Base-by-base conservation (phyloP, 2,113 vertebrate species). In the Todiramphus chloris region DNA sequence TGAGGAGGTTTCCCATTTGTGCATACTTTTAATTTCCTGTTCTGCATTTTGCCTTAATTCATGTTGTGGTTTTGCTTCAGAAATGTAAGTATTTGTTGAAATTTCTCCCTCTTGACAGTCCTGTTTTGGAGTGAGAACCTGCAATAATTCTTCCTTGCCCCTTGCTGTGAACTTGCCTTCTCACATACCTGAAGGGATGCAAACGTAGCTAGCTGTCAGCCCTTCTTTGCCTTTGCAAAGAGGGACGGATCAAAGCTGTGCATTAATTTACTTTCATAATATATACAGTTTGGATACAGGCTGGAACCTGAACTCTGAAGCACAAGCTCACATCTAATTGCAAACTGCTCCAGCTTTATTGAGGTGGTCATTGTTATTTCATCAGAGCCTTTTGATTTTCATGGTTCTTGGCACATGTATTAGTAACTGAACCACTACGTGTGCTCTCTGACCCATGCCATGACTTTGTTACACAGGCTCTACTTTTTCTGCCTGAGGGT, bases 371-470 rank as follows among this genome's bases (percentile, higher is more conserved):
- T 67, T 16, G 0, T 59, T 93, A 83, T 69, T 93, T 73, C 81
- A 50, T 76, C 35, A 70, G 41, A 58, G 17, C n/a, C 44, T 83
- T 91, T 88, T 90, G 92, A 87, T 94, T 85, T 92, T 86, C 55
- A 28, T 44, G 70, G 19, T 73, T 87, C 68, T 85, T 83, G 56
- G 82, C 64, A 56, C 59, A 33, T 6, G 0, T n/a, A 30, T 63
- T 74, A 77, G 75, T 59, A 80, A 66, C 25, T 80, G 67, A 92
- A 67, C 46, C 24, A 28, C 44, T 0, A 5, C 0, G 0, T 63
- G 50, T 56, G 60, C 75, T 82, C 48, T 55, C 85, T 94, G 83
- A 66, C 41, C 63, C 15, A 0, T 66, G 59, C 31, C 0, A 2
- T 46, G 56, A 67, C 46, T 55, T 88, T 87, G 53, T 83, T 33